phyloP scores from a whole-genome alignment of 2,797 vertebrate species.

The Dallia pectoralis region DNA sequence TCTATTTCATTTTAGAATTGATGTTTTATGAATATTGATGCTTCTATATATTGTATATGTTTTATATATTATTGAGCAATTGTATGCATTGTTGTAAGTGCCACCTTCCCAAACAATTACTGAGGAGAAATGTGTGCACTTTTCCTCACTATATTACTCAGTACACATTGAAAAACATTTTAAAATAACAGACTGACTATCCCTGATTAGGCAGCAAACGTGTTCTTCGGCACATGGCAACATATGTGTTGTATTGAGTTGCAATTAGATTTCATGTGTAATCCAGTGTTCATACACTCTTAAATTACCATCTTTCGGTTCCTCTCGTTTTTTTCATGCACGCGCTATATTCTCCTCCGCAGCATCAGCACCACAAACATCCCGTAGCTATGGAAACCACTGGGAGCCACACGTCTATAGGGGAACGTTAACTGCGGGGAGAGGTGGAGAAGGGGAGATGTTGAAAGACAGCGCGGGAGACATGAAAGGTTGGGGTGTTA shows the following conservation, averaged over 20 bases:
- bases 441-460: conserved; percentile 36
- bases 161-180: background rate
- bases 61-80: background rate
- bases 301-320: conserved; percentile 18
- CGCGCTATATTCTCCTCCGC: conserved; percentile 64
- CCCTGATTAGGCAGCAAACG: background rate
- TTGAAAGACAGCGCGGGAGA: conserved; percentile 43
- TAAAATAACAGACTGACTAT: background rate
- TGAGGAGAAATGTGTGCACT: background rate
- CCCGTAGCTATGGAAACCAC: conserved; percentile 74
- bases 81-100: background rate
- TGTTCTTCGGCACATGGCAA: background rate
- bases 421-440: conserved; percentile 14
- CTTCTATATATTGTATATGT: background rate
- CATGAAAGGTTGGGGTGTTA: conserved; percentile 75
- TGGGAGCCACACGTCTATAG: conserved; percentile 62
- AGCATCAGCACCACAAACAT: conserved; percentile 64
- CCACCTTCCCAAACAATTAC: background rate
- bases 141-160: background rate
- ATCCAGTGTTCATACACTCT: background rate
- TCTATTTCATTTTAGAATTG: background rate
- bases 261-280: conserved; percentile 1
- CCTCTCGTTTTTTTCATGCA: conserved; percentile 44
- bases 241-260: background rate
- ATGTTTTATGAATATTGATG: background rate